phyloP scores from a whole-genome alignment of 2,888 invertebrate genomes.

The Cosmia pyralina region DNA sequence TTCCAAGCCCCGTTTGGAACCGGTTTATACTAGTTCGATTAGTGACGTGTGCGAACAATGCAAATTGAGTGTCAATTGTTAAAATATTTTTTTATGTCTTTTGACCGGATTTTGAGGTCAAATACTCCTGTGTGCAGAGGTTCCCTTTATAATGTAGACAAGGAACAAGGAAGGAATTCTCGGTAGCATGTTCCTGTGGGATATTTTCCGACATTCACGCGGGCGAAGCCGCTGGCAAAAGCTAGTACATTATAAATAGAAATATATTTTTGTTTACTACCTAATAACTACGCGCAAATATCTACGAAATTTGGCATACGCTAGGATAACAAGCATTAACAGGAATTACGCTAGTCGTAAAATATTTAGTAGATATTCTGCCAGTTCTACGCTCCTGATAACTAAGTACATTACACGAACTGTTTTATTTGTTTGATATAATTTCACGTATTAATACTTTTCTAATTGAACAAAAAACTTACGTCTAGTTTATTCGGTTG shows the following conservation, averaged over 20 bases:
- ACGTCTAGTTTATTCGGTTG: background rate
- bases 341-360: slow-evolving; percentile 40
- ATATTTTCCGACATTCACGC: background rate
- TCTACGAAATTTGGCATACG: slow-evolving; percentile 41
- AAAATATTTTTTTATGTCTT: too few relatives aligned
- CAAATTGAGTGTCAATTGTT: too few relatives aligned
- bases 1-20: too few relatives aligned
- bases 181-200: too few relatives aligned
- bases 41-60: too few relatives aligned
- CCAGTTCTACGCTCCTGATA: slow-evolving; percentile 11
- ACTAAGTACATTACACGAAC: slow-evolving; percentile 18
- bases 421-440: background rate
- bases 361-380: slow-evolving; percentile 42
- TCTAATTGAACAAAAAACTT: background rate
- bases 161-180: too few relatives aligned
- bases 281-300: slow-evolving; percentile 26
- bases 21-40: too few relatives aligned
- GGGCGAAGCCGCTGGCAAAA: background rate
- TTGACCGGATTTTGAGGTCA: too few relatives aligned
- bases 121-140: too few relatives aligned
- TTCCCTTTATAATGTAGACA: too few relatives aligned
- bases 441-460: background rate
- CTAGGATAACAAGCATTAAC: slow-evolving; percentile 23
- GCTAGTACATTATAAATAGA: background rate
- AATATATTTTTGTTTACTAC: slow-evolving; percentile 17